A percentile compares a stretch with the other conserved stretches of the same genome.
Conservation (phyloP, 2,797 vertebrate genomes). For the Chelonia mydas region DNA sequence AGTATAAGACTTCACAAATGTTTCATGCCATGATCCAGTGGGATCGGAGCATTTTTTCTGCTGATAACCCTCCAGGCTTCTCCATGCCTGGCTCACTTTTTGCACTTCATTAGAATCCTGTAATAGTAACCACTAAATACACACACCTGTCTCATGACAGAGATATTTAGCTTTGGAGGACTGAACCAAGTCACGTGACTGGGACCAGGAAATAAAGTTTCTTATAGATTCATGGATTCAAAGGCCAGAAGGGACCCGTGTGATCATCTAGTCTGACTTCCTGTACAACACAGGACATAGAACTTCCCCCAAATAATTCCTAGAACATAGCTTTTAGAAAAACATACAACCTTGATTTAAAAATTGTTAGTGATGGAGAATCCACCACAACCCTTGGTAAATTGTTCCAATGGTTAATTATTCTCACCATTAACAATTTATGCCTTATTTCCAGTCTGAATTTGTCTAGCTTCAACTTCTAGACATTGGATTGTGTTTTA, state of each 20-base stretch:
- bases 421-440: not conserved
- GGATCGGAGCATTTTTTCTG: no score
- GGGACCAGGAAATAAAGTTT: no score
- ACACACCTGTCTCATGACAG: no score
- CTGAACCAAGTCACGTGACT: no score
- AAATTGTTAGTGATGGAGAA: not conserved
- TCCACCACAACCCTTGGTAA: not conserved
- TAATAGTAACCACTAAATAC: no score
- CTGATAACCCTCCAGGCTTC: no score
- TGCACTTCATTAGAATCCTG: no score
- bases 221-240: not conserved
- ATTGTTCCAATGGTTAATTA: not conserved
- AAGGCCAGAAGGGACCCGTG: not conserved
- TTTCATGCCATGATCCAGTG: no score
- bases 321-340: not conserved
- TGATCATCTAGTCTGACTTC: not conserved
- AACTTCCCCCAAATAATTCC: not conserved
- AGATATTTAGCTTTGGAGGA: no score
- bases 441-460: not conserved
- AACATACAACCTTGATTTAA: not conserved
- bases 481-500: not conserved
- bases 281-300: not conserved
- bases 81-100: no score
- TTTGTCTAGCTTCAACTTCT: not conserved
- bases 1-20: no score